These are phyloP conservation scores for Thamnophis elegans DNA, from an alignment of 2,797 vertebrate species.

Conservation along the genomic window DNA sequence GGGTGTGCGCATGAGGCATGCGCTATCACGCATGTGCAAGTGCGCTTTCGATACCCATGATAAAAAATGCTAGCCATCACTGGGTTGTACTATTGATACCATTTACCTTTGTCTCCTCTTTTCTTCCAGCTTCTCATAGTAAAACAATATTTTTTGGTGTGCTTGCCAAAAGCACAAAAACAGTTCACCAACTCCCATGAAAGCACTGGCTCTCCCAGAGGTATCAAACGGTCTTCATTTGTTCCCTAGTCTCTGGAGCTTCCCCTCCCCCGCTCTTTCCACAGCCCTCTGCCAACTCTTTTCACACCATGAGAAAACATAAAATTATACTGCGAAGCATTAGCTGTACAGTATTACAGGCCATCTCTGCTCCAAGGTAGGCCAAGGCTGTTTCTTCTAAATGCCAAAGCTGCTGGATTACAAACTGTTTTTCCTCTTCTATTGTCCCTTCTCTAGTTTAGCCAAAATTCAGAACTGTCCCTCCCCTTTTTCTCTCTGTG, in stretches of 20 bases:
- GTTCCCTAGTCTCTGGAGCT: constrained; percentile 48
- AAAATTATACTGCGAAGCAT: constrained; percentile 45
- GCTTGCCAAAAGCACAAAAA: constrained; percentile 19
- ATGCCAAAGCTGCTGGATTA: neutral
- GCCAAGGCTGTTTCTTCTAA: constrained; percentile 28
- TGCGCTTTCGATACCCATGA: no score
- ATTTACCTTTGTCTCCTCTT: neutral
- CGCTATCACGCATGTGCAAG: no score
- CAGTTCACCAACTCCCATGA: constrained; percentile 52
- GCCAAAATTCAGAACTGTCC: constrained; percentile 20
- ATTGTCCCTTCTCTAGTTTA: neutral
- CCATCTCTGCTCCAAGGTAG: constrained; percentile 37
- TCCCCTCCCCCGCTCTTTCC: constrained; percentile 36
- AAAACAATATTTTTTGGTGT: constrained; percentile 26
- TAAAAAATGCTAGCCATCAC: no score
- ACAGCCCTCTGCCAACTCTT: constrained; percentile 41
- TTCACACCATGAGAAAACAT: constrained; percentile 55
- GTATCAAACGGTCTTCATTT: constrained; percentile 52
- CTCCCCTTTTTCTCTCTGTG: neutral
- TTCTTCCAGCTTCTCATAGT: neutral
- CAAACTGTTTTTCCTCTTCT: neutral
- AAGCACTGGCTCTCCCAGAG: constrained; percentile 43
- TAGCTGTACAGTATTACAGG: constrained; percentile 30
- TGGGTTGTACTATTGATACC: constrained; percentile 1
- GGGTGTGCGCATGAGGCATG: no score